Conservation (phyloP, 2,888 invertebrate genomes). For the Prosapia bicincta region DNA sequence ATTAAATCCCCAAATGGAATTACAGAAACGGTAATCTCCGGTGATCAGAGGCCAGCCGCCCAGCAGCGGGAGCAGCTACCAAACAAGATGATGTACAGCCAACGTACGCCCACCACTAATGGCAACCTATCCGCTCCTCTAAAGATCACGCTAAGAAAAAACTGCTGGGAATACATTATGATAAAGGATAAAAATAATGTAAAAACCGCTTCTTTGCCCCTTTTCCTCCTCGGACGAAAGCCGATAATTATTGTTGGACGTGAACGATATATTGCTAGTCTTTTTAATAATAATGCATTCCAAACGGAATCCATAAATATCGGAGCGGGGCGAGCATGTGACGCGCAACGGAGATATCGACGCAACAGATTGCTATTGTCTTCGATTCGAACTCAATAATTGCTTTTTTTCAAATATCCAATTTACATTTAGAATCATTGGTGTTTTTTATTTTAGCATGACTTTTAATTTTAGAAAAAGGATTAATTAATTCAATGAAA, state of each 20-base stretch:
- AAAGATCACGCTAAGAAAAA: not conserved
- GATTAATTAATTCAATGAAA: not conserved
- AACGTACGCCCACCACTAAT: not conserved
- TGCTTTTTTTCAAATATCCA: conserved; percentile 25
- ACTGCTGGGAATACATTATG: conserved; percentile 5
- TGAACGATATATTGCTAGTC: conserved; percentile 19
- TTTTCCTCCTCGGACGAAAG: conserved; percentile 16
- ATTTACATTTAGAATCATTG: conserved; percentile 19
- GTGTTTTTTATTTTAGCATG: conserved; percentile 13
- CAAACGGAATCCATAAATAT: conserved; percentile 24
- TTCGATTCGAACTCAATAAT: conserved; percentile 13
- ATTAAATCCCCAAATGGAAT: not conserved
- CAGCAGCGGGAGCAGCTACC: not conserved
- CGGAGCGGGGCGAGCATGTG: not conserved
- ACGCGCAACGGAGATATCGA: conserved; percentile 11
- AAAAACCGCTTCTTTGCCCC: conserved; percentile 20
- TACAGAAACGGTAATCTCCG: not conserved
- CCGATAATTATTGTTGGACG: conserved; percentile 20
- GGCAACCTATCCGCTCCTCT: not conserved
- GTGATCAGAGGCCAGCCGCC: not conserved
- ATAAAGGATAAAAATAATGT: conserved; percentile 22
- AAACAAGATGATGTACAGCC: not conserved
- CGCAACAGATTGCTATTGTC: conserved; percentile 13
- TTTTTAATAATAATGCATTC: conserved; percentile 23
- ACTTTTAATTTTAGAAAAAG: conserved; percentile 19